Base-by-base conservation (phyloP, 92 coral and sea anemone genomes). In the Porites divaricata region DNA sequence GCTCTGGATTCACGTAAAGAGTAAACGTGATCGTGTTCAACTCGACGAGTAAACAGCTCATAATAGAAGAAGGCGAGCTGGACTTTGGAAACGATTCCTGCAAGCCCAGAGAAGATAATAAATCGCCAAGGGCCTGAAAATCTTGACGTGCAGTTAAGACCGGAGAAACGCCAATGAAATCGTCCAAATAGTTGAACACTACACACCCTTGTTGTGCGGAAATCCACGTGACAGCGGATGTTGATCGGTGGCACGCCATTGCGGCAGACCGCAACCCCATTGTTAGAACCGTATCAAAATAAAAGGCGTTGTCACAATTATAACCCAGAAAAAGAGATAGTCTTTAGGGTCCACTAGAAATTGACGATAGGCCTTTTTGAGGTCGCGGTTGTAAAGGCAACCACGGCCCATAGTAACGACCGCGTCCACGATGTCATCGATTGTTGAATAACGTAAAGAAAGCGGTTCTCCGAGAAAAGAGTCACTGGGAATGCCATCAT, bases 401-500 rank as follows among this genome's bases (percentile, higher is more conserved):
- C 86, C 90, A 23, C 45, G 70, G 45, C 90, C 90, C 9, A 59
- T 2, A 13, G 68, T 19, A n/a, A 50, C n/a, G 35, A 87, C 45
- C 2, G 70, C 76, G 28, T 56, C 63, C 6, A 17, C 86, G 7
- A 87, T 74, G 23, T 12, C 23, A 56, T 87, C 82, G 19, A 81
- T 59, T 0, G 77, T 67, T 17, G 90, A 81, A 72, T 80, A 72
- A 22, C 54, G 7, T 16, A 87, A 17, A 9, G 28, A 20, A 20
- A 72, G 25, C 23, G 53, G 81, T 19, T 72, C 75, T 11, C 86
- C 86, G 2, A 87, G 73, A 59, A 15, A 87, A 2, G 67, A 20
- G 14, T 72, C 81, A 16, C 62, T 48, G 19, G 90, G 76, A 73
- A 87, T 87, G 25, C 77, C 79, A 4, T 87, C 81, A 68, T 87